These are phyloP conservation scores for Pandemis corylana DNA, from an alignment of 2,888 invertebrate genomes.

Conservation along the genomic window DNA sequence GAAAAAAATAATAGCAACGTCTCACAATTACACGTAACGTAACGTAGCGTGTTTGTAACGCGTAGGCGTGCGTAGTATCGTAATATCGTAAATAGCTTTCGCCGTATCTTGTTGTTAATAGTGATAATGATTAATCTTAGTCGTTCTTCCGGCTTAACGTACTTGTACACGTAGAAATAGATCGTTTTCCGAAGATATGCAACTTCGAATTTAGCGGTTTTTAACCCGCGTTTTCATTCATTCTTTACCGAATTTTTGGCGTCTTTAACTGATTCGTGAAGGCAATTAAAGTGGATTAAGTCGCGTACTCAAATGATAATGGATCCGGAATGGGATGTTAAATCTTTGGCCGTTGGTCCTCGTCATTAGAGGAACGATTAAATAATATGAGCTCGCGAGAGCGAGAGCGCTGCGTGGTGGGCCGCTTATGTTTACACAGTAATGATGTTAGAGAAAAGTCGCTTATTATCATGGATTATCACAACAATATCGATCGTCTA, in stretches of 20 bases:
- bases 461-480: too few species aligned
- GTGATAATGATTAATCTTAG: background rate
- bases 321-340: conserved; percentile 24
- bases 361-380: conserved; percentile 31
- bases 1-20: conserved; percentile 21
- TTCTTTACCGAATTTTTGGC: background rate
- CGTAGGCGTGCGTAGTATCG: conserved; percentile 24
- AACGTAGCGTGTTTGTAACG: conserved; percentile 7
- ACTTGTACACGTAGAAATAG: background rate
- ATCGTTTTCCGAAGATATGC: background rate
- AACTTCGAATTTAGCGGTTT: background rate
- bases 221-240: background rate
- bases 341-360: conserved; percentile 24
- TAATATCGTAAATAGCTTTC: background rate
- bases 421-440: background rate
- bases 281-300: conserved; percentile 25
- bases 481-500: too few species aligned
- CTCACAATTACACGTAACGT: background rate
- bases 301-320: conserved; percentile 10
- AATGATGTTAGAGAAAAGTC: too few species aligned
- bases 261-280: conserved; percentile 1
- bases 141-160: background rate
- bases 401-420: conserved; percentile 5
- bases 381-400: conserved; percentile 26
- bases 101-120: background rate